Percentiles rank a stretch among this genome's conserved stretches.
Conservation (phyloP, 2,113 vertebrate genomes). For the Propithecus coquereli region DNA sequence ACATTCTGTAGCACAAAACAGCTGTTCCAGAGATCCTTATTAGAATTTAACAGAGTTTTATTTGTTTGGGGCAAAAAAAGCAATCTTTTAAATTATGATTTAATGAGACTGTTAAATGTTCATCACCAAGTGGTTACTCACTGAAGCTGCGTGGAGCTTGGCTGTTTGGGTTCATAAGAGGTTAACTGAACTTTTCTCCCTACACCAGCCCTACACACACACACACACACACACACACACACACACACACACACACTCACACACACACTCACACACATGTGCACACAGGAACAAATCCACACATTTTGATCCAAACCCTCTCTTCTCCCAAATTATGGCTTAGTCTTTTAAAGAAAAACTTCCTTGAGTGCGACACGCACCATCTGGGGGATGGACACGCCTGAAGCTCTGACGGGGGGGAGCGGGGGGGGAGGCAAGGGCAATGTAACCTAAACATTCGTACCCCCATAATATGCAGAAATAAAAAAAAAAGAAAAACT, state of each 20-base stretch:
- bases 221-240: background rate
- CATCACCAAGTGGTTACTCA: slow-evolving; percentile 56
- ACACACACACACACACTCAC: background rate
- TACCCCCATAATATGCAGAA: too few relatives aligned
- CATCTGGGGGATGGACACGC: too few relatives aligned
- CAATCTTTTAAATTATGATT: slow-evolving; percentile 70
- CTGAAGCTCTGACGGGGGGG: too few relatives aligned
- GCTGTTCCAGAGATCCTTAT: slow-evolving; percentile 65
- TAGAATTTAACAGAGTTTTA: slow-evolving; percentile 70
- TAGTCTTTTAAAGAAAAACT: slow-evolving; percentile 34
- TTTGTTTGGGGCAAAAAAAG: slow-evolving; percentile 63
- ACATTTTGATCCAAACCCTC: background rate
- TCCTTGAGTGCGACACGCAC: background rate
- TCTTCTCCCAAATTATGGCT: background rate
- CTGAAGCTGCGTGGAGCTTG: slow-evolving; percentile 57
- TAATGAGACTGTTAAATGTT: slow-evolving; percentile 72
- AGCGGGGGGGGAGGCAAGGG: too few relatives aligned
- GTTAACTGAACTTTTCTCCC: slow-evolving; percentile 42
- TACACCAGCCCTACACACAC: background rate
- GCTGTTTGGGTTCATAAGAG: slow-evolving; percentile 58
- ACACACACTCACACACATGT: background rate
- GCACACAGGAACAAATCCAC: background rate
- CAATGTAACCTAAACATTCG: too few relatives aligned
- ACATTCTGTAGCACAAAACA: slow-evolving; percentile 64
- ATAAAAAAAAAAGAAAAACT: slow-evolving; percentile 27